phyloP scores from a whole-genome alignment of 2,888 invertebrate genomes.

The Pristionchus entomophagus region DNA sequence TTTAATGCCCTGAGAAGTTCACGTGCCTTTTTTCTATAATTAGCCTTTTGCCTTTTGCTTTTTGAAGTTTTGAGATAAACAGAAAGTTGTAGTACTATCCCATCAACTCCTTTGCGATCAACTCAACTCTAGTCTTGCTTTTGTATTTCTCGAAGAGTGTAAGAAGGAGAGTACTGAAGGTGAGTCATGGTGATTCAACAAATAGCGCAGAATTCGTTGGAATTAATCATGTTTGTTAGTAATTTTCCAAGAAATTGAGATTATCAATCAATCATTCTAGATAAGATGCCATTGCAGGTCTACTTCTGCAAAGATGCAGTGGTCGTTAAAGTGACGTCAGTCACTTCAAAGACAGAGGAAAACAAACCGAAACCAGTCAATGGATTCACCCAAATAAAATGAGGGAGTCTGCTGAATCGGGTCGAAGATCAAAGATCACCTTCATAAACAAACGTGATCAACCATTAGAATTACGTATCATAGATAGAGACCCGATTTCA shows the following conservation, averaged over 20 bases:
- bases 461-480: no score
- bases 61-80: no score
- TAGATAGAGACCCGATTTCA: no score
- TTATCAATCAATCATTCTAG: no score
- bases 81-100: not conserved
- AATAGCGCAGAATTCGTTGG: not conserved
- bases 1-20: no score
- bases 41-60: no score
- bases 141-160: conserved; percentile 13
- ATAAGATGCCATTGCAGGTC: not conserved
- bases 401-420: no score
- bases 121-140: not conserved
- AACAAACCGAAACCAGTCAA: not conserved
- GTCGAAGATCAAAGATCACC: no score
- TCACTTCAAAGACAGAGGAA: not conserved
- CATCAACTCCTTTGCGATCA: not conserved
- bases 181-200: not conserved
- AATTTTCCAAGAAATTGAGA: not conserved
- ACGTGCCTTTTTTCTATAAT: no score
- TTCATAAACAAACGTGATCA: no score
- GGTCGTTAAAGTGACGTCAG: not conserved
- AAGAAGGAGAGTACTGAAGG: not conserved
- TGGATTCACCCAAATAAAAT: not conserved
- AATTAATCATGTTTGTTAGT: not conserved
- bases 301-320: not conserved